A percentile compares a stretch with the other conserved stretches of the same genome.
These are phyloP conservation scores for Calliphora vomitoria DNA, from an alignment of 2,888 invertebrate genomes.

Conservation along the genomic window DNA sequence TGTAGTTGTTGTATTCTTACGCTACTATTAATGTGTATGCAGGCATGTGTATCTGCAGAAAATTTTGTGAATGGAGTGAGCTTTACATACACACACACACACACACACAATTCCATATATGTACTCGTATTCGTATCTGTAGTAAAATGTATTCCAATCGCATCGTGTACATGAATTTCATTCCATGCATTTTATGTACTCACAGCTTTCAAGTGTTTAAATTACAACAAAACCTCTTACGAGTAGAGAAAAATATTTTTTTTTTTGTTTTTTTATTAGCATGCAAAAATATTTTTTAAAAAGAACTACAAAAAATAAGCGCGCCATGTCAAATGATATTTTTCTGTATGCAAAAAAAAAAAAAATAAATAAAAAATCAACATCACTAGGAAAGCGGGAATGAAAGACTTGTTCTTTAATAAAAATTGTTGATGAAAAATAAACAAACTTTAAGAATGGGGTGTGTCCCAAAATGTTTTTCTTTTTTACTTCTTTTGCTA, in stretches of 20 bases:
- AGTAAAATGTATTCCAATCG: conserved; percentile 69
- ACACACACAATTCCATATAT: conserved; percentile 32
- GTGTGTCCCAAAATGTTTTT: conserved; percentile 44
- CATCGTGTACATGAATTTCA: conserved; percentile 52
- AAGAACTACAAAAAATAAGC: conserved; percentile 57
- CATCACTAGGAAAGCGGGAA: conserved; percentile 56
- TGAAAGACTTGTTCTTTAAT: conserved; percentile 47
- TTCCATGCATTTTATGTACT: conserved; percentile 62
- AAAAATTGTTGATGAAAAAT: conserved; percentile 46
- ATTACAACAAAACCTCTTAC: conserved; percentile 40
- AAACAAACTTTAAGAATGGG: conserved; percentile 51
- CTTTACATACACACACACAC: conserved; percentile 71
- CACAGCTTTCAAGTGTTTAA: conserved; percentile 53
- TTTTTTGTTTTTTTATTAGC: conserved; percentile 16
- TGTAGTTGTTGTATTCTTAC: conserved; percentile 59
- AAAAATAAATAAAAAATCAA: conserved; percentile 1
- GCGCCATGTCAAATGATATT: conserved; percentile 65
- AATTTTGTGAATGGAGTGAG: conserved; percentile 74
- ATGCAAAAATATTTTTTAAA: conserved; percentile 42
- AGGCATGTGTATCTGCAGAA: conserved; percentile 17
- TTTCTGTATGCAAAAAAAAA: conserved; percentile 35
- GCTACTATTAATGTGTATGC: conserved; percentile 41
- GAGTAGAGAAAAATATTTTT: conserved; percentile 66
- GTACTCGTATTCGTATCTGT: conserved; percentile 43
- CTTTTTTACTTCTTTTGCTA: not conserved